Base-by-base conservation (phyloP, 2,797 vertebrate genomes). In the Pipistrellus nathusii region DNA sequence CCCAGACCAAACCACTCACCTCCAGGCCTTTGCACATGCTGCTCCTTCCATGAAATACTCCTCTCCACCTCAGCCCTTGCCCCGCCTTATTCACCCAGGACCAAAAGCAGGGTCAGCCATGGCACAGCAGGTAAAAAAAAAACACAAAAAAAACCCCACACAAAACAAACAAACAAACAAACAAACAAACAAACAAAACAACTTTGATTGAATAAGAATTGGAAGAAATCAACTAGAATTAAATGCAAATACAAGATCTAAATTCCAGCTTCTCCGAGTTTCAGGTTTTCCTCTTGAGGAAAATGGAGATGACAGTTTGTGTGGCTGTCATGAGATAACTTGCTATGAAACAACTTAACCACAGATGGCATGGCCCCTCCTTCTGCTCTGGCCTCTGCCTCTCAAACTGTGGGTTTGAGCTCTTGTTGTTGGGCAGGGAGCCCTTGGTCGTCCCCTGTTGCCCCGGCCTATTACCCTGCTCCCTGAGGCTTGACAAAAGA, bases 211-310 rank as follows among this genome's bases (percentile, higher is more conserved):
- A 68, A 27, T 53, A 27, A 85, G 51, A 59, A n/a, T 23, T 75
- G 38, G 64, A 82, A 55, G 72, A 55, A 35, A n/a, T 48, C 82
- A n/a, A 12, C 27, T 75, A 86, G 77, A 57, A 51, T 44, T 0
- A 3, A 18, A 41, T 48, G 72, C 57, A 48, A 87, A 90, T 53
- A 12, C 64, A 57, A 92, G 75, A 15, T 32, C 32, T 80, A 35
- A 57, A 59, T 68, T 75, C 57, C 41, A 59, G 35, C 32, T 90
- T 72, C 71, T 83, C 57, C 80, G 80, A 48, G 59, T 27, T 71
- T 85, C 44, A 25, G 23, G 18, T 80, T 69, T 73, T 66, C 51
- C 71, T 69, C 71, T 46, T 57, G 80, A 90, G 86, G n/a, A 35
- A 25, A n/a, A 6, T 32, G 66, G n/a, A 85, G 35, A 32, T 80